A percentile compares a stretch with the other conserved stretches of the same genome.
These are phyloP conservation scores for Andrena marginata DNA, from an alignment of 2,888 invertebrate genomes.

Conservation along the genomic window DNA sequence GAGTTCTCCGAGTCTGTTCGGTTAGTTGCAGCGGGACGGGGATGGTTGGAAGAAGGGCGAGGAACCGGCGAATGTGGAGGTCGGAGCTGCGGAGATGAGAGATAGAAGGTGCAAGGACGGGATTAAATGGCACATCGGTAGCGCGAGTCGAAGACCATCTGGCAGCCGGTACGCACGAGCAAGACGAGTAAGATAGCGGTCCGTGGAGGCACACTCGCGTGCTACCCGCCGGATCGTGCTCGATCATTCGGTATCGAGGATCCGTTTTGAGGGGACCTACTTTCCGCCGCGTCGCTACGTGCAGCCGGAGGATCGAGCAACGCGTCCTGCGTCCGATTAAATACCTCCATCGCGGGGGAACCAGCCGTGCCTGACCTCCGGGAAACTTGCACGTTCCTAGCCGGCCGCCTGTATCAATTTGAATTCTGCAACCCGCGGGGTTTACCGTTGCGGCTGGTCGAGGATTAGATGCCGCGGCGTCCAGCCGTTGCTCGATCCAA, in stretches of 20 bases:
- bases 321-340: conserved; percentile 44
- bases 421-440: conserved; percentile 27
- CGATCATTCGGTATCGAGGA: conserved; percentile 87
- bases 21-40: no score
- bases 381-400: conserved; percentile 25
- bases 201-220: conserved; percentile 25
- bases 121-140: conserved; percentile 50
- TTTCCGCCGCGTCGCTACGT: not conserved
- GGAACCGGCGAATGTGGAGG: no score
- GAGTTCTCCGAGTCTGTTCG: not conserved
- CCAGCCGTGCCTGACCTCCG: conserved; percentile 33
- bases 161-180: conserved; percentile 17
- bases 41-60: not conserved
- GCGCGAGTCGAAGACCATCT: conserved; percentile 52
- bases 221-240: conserved; percentile 27
- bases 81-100: not conserved
- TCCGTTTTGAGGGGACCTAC: conserved; percentile 54
- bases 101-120: not conserved
- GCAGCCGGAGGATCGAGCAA: conserved; percentile 1
- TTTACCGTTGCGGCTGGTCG: conserved; percentile 51
- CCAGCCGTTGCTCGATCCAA: not conserved
- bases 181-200: conserved; percentile 48
- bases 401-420: conserved; percentile 48
- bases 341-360: conserved; percentile 24
- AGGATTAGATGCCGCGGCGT: conserved; percentile 30